Evolutionary conservation across 2,113 vertebrate genomes (phyloP), one percentile per base, ranked within the genome.

Genomic region (Muscicapa adusta): DNA sequence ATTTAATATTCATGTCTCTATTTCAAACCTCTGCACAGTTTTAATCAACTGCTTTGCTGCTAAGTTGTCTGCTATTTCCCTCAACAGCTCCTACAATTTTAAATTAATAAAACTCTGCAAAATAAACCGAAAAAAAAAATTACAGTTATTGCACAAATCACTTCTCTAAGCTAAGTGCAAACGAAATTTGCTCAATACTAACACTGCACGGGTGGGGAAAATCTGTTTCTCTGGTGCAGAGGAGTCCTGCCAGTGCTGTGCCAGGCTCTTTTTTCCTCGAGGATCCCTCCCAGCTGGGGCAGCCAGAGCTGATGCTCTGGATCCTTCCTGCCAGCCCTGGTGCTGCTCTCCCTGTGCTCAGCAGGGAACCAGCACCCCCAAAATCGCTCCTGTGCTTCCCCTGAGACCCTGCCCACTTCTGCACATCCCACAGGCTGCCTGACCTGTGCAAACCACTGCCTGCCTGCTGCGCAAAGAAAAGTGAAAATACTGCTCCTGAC

Each of bases 1-100:
- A 97, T 96, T 96, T 96, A 96, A 97, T 96, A 98, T 96, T 96
- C 92, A 82, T 93, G 77, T 88, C 77, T 84, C 90, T 70, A 78
- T 88, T 96, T 88, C 65, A 68, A 86, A 75, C 47, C 34, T 48
- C n/a, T 80, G 60, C 88, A 87, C 79, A 48, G 54, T 51, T 73
- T 36, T 34, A 65, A 83, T 70, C 86, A 88, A 70, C 80, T 58
- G 47, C 50, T 72, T 66, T 93, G 73, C 87, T 91, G 40, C 74
- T 58, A 26, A 31, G 20, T 40, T 91, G 43, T 24, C 85, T 91
- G 29, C 42, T 43, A 19, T 28, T 78, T 53, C 42, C 57, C 81
- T 61, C 66, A 85, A n/a, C 67, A 77, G 29, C 38, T 92, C 61
- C 92, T 25, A 19, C 2, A 40, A 90, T 61, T 71, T 51, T 28